phyloP scores from a whole-genome alignment of 2,797 vertebrate species.

The Sebastes matsubarae region DNA sequence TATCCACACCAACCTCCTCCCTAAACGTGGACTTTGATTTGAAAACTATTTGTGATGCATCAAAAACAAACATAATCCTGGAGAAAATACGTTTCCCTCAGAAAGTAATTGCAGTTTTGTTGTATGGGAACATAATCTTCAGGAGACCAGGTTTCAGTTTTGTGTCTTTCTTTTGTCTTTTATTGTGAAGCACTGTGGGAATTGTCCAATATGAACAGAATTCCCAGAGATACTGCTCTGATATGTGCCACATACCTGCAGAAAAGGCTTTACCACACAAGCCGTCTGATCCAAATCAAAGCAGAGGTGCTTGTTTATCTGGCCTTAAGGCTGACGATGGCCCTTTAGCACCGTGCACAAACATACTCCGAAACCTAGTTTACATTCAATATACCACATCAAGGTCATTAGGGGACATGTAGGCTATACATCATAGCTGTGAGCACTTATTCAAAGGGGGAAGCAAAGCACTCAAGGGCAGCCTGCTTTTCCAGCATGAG shows the following conservation, averaged over 20 bases:
- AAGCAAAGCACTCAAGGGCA: slow-evolving; percentile 49
- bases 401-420: slow-evolving; percentile 74
- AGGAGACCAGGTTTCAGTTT: not conserved
- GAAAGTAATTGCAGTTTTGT: not conserved
- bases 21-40: rapidly evolving
- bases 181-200: not conserved
- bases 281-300: slow-evolving; percentile 15
- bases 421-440: slow-evolving; percentile 74
- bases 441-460: slow-evolving; percentile 55
- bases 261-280: not conserved
- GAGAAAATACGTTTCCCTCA: rapidly evolving
- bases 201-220: not conserved
- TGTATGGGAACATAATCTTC: not conserved
- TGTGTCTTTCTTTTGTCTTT: not conserved
- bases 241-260: not conserved
- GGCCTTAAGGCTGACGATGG: slow-evolving; percentile 38
- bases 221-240: not conserved
- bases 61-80: not conserved
- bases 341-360: slow-evolving; percentile 54
- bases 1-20: not conserved
- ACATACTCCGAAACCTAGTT: slow-evolving; percentile 69
- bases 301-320: slow-evolving; percentile 49
- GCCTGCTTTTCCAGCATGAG: slow-evolving; percentile 25
- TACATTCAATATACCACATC: slow-evolving; percentile 69
- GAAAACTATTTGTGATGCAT: not conserved